Evolutionary conservation across 2,797 vertebrate genomes (phyloP).

Genomic region (Clarias fuscus): DNA sequence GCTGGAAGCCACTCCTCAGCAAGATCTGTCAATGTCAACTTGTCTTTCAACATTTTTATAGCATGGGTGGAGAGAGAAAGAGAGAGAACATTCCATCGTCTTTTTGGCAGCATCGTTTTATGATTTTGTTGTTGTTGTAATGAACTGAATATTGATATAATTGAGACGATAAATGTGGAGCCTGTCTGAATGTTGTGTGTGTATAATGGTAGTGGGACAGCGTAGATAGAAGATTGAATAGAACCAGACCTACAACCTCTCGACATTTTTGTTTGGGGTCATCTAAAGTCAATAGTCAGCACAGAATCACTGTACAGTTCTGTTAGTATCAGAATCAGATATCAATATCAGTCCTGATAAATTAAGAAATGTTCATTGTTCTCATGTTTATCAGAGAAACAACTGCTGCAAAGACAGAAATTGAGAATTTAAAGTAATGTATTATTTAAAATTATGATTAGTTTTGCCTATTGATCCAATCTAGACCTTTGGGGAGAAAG

Average conservation of each 20-base stretch:
- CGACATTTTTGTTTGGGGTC: no score
- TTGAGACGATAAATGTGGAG: background rate
- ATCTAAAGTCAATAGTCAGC: no score
- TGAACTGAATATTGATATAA: background rate
- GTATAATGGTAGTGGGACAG: background rate
- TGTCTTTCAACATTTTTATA: slow-evolving; percentile 44
- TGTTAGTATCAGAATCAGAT: no score
- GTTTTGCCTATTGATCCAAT: no score
- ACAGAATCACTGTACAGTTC: no score
- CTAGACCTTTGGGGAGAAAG: background rate
- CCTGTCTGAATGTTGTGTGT: background rate
- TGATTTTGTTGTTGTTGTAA: background rate
- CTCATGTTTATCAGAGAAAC: background rate
- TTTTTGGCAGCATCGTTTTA: background rate
- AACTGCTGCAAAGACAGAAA: no score
- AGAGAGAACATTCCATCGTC: background rate
- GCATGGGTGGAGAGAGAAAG: background rate
- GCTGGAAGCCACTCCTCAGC: background rate
- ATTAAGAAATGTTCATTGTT: no score
- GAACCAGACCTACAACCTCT: no score
- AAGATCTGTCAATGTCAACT: slow-evolving; percentile 10
- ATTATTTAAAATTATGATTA: no score
- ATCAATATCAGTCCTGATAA: no score
- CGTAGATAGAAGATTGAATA: no score
- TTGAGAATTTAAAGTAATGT: no score